Evolutionary conservation across 1,140 invertebrate genomes (phyloP).

Genomic region (Habropoda laboriosa): DNA sequence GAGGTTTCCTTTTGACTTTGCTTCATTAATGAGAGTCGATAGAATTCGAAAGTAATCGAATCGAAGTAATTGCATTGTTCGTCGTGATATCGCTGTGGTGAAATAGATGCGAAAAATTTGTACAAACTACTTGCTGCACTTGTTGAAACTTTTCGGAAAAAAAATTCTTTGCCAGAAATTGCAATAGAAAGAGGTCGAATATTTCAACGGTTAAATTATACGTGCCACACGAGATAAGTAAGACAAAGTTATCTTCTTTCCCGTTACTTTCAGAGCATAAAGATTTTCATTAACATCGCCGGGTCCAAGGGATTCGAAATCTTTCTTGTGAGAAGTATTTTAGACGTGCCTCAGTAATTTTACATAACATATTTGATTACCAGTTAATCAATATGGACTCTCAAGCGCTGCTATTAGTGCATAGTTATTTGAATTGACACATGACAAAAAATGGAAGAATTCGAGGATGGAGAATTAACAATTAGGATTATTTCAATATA

Average conservation of each 20-base stretch:
- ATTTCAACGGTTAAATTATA: not conserved
- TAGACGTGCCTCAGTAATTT: constrained; percentile 32
- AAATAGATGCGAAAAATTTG: too few species aligned
- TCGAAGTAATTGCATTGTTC: not conserved
- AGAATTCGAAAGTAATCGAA: constrained; percentile 7
- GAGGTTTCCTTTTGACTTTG: constrained; percentile 25
- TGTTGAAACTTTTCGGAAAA: too few species aligned
- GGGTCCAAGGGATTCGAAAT: not conserved
- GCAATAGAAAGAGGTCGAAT: too few species aligned
- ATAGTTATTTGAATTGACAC: not conserved
- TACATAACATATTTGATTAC: not conserved
- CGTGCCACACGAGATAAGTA: not conserved
- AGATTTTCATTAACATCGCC: not conserved
- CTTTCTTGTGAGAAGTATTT: constrained; percentile 35
- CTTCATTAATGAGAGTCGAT: not conserved
- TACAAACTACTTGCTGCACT: too few species aligned
- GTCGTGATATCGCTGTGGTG: too few species aligned
- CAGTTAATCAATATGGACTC: not conserved
- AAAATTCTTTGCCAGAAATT: too few species aligned
- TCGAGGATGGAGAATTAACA: not conserved
- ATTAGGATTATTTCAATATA: not conserved
- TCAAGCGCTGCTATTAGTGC: constrained; percentile 44
- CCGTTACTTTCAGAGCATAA: not conserved
- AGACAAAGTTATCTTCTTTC: not conserved
- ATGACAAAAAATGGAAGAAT: not conserved